Evolutionary conservation across 1,140 invertebrate species (phyloP), one percentile per base, ranked within the genome.

Genomic region (Brachionus asplanchnoidis): DNA sequence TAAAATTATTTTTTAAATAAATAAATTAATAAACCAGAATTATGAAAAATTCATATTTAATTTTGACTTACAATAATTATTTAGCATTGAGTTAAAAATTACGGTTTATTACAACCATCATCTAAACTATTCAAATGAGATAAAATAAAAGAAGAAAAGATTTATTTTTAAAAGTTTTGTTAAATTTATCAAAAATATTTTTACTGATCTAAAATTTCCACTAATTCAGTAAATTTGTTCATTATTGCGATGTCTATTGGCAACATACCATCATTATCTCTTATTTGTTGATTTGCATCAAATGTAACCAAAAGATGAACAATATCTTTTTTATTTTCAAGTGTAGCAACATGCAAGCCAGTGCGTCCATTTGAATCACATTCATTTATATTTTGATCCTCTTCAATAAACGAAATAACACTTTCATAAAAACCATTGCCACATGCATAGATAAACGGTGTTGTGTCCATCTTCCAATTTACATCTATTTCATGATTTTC

Each of bases 271-370:
- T 28, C 14, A 26, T 36, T 26, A 28, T 68, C 65, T 36, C 23
- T 28, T 68, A 68, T 28, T 28, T 68, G 23, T 12, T 12, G 8
- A 68, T 68, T 28, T 28, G 65, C 65, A 68, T 68, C 65, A 68
- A 68, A 68, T 68, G 65, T 68, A 32, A 68, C 23, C 28, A 68
- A 32, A 28, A 68, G 65, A 0, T 68, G 23, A 28, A 68, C 65
- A 68, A 68, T 68, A 11, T 68, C 65, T 68, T 68, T 68, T 68
- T 28, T 68, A 68, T 68, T 68, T 28, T 68, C 65, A 36, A 68
- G 65, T 68, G 65, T 68, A 12, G 65, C 65, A 26, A 68, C 23
- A 12, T 28, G 28, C 23, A 68, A 28, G 28, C 65, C 65, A 68
- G 65, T 68, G 11, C 65, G 65, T 68, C 65, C 65, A 68, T 68